Base-by-base conservation (phyloP, 2,113 vertebrate species). In the Euleptes europaea region DNA sequence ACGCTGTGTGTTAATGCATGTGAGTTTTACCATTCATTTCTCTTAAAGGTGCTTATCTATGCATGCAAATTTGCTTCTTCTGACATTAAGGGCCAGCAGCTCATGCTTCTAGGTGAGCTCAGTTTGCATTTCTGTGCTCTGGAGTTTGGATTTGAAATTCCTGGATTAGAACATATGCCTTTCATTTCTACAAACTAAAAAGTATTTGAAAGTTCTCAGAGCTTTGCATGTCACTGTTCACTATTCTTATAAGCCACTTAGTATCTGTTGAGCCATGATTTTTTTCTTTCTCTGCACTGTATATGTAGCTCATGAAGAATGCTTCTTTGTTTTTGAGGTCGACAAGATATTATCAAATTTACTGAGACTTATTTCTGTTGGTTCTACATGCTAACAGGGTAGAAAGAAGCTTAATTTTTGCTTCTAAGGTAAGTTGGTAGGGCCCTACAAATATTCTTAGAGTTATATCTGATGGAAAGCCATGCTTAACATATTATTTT, bases 321-420 rank as follows among this genome's bases (percentile, higher is more conserved):
- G 60, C n/a, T 42, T 83, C 0, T 44, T 1, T 74, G 11, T 12
- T 88, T 35, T 15, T 33, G 11, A 8, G 2, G 66, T 9, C 21
- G n/a, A 49, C 12, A 66, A 15, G 44, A 51, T 33, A 60, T 71
- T 73, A 49, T 74, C 1, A 84, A n/a, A 8, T 74, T 84, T 26
- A 80, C 71, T 23, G 1, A 42, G 4, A 74, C 83, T 69, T 70
- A 71, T 66, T 75, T 84, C 28, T 84, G 9, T 69, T 70, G 38
- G 42, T 28, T 81, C 14, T 74, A 17, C 73, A 47, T 70, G 31
- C 14, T 60, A 76, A 35, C 31, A 78, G 47, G 65, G 73, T 67
- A 65, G 54, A 74, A 78, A 71, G 23, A 38, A 84, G 71, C 78
- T 5, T 33, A 47, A 82, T 84, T 54, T 31, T 71, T 84, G 74